A percentile compares a stretch with the other conserved stretches of the same genome.
Evolutionary conservation across 2,113 vertebrate species (phyloP).

Genomic region (Lophius piscatorius): DNA sequence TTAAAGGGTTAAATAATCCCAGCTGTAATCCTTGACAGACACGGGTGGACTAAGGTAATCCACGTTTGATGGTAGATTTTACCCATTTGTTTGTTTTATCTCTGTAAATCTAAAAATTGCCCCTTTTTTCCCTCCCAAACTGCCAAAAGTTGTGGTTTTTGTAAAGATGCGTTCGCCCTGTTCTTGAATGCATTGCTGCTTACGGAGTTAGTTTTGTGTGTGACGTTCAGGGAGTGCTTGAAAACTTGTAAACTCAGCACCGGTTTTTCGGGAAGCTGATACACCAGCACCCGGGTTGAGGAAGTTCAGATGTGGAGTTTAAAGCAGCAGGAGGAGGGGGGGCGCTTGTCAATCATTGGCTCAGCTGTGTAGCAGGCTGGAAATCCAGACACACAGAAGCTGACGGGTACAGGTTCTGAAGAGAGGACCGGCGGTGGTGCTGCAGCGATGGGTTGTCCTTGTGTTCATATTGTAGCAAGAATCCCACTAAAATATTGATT

Average conservation of each 20-base stretch:
- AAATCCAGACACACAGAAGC: no score
- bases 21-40: neutral
- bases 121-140: neutral
- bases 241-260: neutral
- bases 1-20: no score
- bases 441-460: no score
- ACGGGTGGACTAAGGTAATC: neutral
- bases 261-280: constrained; percentile 1
- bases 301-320: constrained; percentile 20
- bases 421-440: constrained; percentile 1
- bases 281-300: constrained; percentile 4
- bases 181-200: neutral
- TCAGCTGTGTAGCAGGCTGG: no score
- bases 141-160: neutral
- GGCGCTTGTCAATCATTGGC: no score
- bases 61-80: no score
- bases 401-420: constrained; percentile 15
- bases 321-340: no score
- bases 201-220: constrained; percentile 10
- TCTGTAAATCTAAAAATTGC: no score
- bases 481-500: no score
- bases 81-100: no score
- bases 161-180: neutral
- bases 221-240: constrained; percentile 13
- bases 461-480: no score